A percentile compares a stretch with the other conserved stretches of the same genome.
Conservation (phyloP, 2,113 vertebrate genomes). For the Lycaon pictus region DNA sequence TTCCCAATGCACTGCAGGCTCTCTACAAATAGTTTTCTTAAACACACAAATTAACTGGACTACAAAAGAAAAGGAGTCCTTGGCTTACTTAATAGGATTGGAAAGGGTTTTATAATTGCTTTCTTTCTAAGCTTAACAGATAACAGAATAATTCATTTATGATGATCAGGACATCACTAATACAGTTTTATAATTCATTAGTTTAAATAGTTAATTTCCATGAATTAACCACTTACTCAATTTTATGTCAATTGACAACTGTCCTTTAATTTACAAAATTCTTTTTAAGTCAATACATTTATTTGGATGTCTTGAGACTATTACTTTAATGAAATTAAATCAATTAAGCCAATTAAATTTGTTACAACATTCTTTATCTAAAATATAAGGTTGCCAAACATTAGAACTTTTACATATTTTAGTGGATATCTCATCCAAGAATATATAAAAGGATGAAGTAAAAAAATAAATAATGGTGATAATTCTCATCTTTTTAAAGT, state of each 20-base stretch:
- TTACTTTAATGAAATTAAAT: slow-evolving; percentile 59
- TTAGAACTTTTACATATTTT: not conserved
- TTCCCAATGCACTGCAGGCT: slow-evolving; percentile 74
- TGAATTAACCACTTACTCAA: slow-evolving; percentile 6
- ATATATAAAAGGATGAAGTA: not conserved
- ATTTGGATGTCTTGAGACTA: not conserved
- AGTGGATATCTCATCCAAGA: not conserved
- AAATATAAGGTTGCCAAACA: not conserved
- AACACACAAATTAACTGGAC: slow-evolving; percentile 77
- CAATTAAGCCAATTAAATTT: slow-evolving; percentile 6
- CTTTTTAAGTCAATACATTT: slow-evolving; percentile 19
- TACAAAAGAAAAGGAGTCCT: slow-evolving; percentile 63
- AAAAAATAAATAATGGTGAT: not conserved
- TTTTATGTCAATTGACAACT: slow-evolving; percentile 55
- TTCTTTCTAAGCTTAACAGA: not conserved
- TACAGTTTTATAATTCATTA: not conserved
- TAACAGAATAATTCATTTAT: slow-evolving; percentile 57
- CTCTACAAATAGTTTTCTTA: slow-evolving; percentile 81
- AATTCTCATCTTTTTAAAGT: slow-evolving; percentile 2
- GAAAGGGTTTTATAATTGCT: slow-evolving; percentile 59
- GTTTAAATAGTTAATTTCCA: not conserved
- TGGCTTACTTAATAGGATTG: slow-evolving; percentile 53
- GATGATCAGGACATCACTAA: not conserved
- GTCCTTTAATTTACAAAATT: slow-evolving; percentile 51
- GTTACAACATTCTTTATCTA: not conserved